Evolutionary conservation across 2,113 vertebrate genomes (phyloP).

Genomic region (Albula glossodonta): DNA sequence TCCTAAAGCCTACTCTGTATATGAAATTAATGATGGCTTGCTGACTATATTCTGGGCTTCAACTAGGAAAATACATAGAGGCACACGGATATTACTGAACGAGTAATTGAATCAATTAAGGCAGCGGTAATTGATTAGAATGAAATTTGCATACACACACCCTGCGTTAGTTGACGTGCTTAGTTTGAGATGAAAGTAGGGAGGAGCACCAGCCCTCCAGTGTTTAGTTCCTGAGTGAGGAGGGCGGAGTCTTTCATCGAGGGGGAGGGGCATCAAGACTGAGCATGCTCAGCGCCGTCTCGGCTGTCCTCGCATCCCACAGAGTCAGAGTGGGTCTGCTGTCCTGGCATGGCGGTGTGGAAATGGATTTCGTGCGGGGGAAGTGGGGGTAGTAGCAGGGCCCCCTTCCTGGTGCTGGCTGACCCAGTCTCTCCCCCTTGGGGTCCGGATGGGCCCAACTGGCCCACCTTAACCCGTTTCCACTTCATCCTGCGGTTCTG

Average conservation of each 20-base stretch:
- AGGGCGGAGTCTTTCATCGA: conserved; percentile 50
- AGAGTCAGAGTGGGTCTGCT: conserved; percentile 89
- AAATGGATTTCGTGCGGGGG: conserved; percentile 46
- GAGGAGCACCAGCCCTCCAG: too few species aligned
- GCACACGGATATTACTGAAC: too few species aligned
- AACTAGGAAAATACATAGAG: too few species aligned
- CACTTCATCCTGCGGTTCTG: conserved; percentile 98
- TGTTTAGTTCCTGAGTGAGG: conserved; percentile 81
- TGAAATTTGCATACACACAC: too few species aligned
- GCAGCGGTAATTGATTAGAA: too few species aligned
- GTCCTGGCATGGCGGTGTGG: conserved; percentile 74
- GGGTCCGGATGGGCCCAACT: conserved; percentile 92
- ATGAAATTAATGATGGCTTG: too few species aligned
- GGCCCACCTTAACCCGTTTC: conserved; percentile 97
- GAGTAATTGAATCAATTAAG: too few species aligned
- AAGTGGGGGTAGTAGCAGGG: conserved; percentile 90
- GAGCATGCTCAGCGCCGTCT: conserved; percentile 92
- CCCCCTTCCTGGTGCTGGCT: conserved; percentile 91
- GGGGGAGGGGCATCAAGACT: conserved; percentile 81
- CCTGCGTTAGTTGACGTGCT: too few species aligned
- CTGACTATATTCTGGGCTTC: too few species aligned
- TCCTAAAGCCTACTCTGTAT: too few species aligned
- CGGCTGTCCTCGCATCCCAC: conserved; percentile 93
- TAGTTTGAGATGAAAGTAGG: too few species aligned
- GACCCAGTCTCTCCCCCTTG: conserved; percentile 89